These are phyloP conservation scores for Sciaenops ocellatus DNA, from an alignment of 2,797 vertebrate species.

Conservation along the genomic window DNA sequence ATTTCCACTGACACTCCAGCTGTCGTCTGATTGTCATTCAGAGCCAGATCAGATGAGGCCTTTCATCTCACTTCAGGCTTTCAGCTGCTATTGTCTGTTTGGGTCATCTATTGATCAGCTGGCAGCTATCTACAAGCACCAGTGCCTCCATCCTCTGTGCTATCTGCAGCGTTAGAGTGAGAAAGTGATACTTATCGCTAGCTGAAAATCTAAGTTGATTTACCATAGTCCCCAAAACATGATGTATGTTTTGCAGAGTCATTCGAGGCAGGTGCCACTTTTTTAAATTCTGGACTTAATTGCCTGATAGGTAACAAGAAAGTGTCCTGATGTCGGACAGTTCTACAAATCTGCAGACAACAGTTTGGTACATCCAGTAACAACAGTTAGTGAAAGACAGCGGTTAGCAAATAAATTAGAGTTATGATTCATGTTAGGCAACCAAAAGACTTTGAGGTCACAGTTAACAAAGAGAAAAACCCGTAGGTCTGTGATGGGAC, in stretches of 20 bases:
- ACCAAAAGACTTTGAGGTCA: too few relatives aligned
- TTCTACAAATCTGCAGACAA: too few relatives aligned
- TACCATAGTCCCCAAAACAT: background rate
- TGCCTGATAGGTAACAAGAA: too few relatives aligned
- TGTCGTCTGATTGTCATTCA: slow-evolving; percentile 35
- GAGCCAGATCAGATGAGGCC: slow-evolving; percentile 40
- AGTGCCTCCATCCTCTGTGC: background rate
- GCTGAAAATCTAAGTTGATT: background rate
- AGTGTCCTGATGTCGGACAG: too few relatives aligned
- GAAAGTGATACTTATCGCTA: background rate
- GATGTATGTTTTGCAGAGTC: too few relatives aligned
- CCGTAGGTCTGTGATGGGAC: too few relatives aligned
- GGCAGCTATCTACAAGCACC: slow-evolving; percentile 42
- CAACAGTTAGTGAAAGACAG: background rate
- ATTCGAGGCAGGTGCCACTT: too few relatives aligned
- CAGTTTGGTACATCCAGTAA: too few relatives aligned
- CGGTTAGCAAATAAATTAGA: too few relatives aligned
- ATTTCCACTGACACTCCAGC: slow-evolving; percentile 20
- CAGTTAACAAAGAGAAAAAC: background rate
- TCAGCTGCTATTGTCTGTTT: slow-evolving; percentile 46
- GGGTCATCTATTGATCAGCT: slow-evolving; percentile 59
- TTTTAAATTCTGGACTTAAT: too few relatives aligned
- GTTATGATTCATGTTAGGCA: too few relatives aligned
- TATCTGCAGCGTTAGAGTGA: background rate
- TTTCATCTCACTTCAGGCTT: slow-evolving; percentile 26